These are phyloP conservation scores for Parus major DNA, from an alignment of 2,113 vertebrate genomes.

Conservation along the genomic window DNA sequence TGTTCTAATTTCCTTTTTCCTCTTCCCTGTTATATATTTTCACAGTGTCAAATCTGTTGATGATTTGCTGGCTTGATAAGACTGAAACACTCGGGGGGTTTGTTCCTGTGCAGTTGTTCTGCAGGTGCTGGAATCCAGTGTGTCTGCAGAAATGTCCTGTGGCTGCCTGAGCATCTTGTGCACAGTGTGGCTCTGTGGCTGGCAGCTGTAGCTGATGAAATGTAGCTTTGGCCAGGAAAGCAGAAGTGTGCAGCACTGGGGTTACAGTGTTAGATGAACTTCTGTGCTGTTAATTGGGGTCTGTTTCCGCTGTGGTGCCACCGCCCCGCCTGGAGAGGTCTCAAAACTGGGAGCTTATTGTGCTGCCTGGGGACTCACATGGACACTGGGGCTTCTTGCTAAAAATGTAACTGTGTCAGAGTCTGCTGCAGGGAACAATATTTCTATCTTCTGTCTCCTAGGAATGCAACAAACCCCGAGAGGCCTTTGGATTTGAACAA, in stretches of 20 bases:
- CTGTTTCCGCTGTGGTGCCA: not conserved
- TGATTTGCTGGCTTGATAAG: not conserved
- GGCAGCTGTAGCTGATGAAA: not conserved
- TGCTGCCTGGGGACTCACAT: not conserved
- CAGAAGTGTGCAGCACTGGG: not conserved
- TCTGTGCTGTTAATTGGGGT: not conserved
- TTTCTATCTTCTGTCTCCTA: constrained; percentile 56
- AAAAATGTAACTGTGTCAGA: not conserved
- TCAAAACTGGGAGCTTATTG: not conserved
- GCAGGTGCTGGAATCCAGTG: not conserved
- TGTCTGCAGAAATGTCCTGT: not conserved
- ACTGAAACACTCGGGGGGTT: not conserved
- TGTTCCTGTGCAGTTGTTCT: not conserved
- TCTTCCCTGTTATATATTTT: not conserved
- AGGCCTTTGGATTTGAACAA: constrained; percentile 97
- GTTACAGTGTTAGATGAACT: not conserved
- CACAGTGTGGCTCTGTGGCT: not conserved
- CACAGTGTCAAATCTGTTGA: not conserved
- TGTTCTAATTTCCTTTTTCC: not conserved
- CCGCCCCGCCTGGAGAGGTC: not conserved
- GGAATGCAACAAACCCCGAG: constrained; percentile 97
- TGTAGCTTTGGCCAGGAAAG: not conserved
- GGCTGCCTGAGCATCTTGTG: not conserved
- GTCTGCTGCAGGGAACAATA: not conserved
- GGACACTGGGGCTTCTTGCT: not conserved